These are phyloP conservation scores for Paralichthys olivaceus DNA, from an alignment of 2,113 vertebrate species.

Conservation along the genomic window DNA sequence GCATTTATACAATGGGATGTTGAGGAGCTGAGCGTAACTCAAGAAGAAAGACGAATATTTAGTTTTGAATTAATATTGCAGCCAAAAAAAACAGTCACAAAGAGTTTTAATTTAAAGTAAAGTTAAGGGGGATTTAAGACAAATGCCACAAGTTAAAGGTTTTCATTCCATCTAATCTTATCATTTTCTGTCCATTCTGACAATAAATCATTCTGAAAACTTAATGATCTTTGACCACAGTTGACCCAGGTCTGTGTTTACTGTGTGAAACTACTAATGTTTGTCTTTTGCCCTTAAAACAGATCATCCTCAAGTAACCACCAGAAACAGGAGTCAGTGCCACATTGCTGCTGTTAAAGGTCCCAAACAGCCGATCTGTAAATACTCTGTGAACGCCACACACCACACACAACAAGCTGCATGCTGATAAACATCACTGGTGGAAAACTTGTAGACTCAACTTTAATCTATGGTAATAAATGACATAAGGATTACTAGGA, in stretches of 20 bases:
- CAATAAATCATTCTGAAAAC: background rate
- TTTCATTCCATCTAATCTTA: constrained; percentile 18
- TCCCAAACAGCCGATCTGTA: constrained; percentile 90
- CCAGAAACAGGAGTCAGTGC: constrained; percentile 86
- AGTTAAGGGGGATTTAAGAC: background rate
- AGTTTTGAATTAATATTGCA: background rate
- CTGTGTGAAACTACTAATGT: constrained; percentile 70
- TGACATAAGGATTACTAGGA: constrained; percentile 32
- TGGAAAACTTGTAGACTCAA: constrained; percentile 18
- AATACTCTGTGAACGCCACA: constrained; percentile 90
- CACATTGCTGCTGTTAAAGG: constrained; percentile 88
- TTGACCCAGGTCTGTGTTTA: background rate
- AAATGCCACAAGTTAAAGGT: background rate
- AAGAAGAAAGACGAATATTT: background rate
- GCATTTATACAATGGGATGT: background rate
- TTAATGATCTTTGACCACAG: background rate
- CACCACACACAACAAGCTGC: constrained; percentile 92
- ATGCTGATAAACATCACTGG: constrained; percentile 83
- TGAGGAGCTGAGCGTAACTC: background rate
- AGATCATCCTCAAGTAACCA: constrained; percentile 97
- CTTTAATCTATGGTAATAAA: constrained; percentile 27
- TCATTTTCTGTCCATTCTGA: constrained; percentile 2
- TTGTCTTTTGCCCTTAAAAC: constrained; percentile 87
- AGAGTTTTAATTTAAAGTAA: background rate
- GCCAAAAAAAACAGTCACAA: background rate